These are phyloP conservation scores for Schizotus pectinicornis DNA, from an alignment of 2,888 invertebrate species.

Conservation along the genomic window DNA sequence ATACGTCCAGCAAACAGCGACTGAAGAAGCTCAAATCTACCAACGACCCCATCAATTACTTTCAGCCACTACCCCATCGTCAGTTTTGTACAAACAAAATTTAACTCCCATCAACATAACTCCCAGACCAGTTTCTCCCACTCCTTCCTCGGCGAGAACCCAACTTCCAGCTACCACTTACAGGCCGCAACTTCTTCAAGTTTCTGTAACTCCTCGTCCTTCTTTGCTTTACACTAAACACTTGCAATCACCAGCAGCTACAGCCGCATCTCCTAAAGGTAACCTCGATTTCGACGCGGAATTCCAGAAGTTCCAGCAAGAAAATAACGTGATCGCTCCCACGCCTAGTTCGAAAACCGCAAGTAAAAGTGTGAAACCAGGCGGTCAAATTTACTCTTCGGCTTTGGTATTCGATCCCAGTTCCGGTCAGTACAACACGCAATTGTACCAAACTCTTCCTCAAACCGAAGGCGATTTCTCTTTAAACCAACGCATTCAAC, in stretches of 20 bases:
- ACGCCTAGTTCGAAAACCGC: constrained; percentile 59
- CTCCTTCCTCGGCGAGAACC: constrained; percentile 53
- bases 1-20: constrained; percentile 44
- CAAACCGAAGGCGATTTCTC: constrained; percentile 75
- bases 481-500: constrained; percentile 76
- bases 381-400: constrained; percentile 74
- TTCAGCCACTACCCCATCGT: constrained; percentile 61
- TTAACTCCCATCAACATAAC: constrained; percentile 65
- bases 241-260: constrained; percentile 44
- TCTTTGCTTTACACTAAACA: constrained; percentile 54
- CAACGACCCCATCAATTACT: constrained; percentile 52
- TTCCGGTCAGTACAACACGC: constrained; percentile 79
- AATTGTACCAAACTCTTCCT: constrained; percentile 77
- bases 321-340: constrained; percentile 64
- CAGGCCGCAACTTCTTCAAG: constrained; percentile 66
- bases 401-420: constrained; percentile 78
- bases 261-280: constrained; percentile 51
- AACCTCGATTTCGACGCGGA: constrained; percentile 73
- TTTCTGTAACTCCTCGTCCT: constrained; percentile 66
- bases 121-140: constrained; percentile 64
- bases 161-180: constrained; percentile 72
- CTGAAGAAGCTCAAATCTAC: constrained; percentile 41
- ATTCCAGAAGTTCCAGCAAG: constrained; percentile 74
- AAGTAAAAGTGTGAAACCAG: constrained; percentile 53
- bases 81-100: constrained; percentile 53